phyloP scores from a whole-genome alignment of 2,797 vertebrate genomes.

The Sebastes hubbsi region DNA sequence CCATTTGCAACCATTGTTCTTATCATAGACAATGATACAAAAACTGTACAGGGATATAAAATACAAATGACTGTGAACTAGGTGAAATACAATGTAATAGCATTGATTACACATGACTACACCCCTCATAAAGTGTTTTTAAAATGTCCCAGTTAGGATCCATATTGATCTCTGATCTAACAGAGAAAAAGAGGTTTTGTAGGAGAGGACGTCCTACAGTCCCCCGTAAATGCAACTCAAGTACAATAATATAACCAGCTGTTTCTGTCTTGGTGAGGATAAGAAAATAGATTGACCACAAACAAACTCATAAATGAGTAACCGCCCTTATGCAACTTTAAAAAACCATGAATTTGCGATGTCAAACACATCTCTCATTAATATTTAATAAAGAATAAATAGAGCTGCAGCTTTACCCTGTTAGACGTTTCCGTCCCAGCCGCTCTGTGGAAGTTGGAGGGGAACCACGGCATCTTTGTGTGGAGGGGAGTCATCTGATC shows the following conservation, averaged over 20 bases:
- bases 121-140: not conserved
- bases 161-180: not conserved
- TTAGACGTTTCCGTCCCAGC: conserved; percentile 46
- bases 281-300: not conserved
- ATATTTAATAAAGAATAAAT: not conserved
- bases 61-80: not conserved
- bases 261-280: not conserved
- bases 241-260: not conserved
- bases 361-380: not conserved
- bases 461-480: conserved; percentile 51
- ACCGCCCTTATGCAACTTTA: not conserved
- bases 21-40: not conserved
- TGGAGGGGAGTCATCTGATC: conserved; percentile 29
- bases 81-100: not conserved
- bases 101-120: not conserved
- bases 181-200: not conserved
- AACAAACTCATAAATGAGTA: not conserved
- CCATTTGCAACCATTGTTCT: not conserved
- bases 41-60: too few relatives aligned
- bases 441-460: conserved; percentile 35
- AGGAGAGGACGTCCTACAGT: not conserved
- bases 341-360: not conserved
- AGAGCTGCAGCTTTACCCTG: conserved; percentile 53
- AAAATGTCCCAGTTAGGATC: not conserved
- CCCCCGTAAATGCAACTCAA: not conserved